phyloP scores from a whole-genome alignment of 2,888 invertebrate genomes.

The Hyposoter dolosus region DNA sequence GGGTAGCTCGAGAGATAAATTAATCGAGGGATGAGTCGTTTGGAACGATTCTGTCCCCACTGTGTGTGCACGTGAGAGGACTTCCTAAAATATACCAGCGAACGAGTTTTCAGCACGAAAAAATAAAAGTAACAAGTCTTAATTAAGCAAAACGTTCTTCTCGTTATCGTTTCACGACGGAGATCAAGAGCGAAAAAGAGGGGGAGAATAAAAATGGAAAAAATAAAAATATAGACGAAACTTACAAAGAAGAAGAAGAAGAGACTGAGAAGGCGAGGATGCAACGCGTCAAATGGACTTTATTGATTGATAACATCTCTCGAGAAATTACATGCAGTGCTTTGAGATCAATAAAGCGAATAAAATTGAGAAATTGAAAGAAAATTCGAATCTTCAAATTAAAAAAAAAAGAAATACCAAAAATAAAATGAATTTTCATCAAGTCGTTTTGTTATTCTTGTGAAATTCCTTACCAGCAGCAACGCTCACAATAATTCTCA shows the following conservation, averaged over 20 bases:
- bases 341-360: neutral
- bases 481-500: conserved; percentile 53
- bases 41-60: conserved; percentile 61
- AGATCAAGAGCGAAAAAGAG: conserved; percentile 32
- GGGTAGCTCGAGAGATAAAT: conserved; percentile 72
- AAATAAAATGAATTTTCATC: neutral
- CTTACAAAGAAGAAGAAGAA: neutral
- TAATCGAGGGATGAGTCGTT: conserved; percentile 70
- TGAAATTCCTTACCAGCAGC: conserved; percentile 60
- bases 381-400: conserved; percentile 14
- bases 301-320: neutral
- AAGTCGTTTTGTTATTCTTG: conserved; percentile 43
- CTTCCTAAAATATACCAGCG: conserved; percentile 80
- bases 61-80: conserved; percentile 52
- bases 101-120: conserved; percentile 78
- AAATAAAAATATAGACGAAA: neutral
- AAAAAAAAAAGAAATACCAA: neutral
- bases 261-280: neutral
- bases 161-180: conserved; percentile 60
- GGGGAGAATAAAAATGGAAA: conserved; percentile 6
- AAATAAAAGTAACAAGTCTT: conserved; percentile 78
- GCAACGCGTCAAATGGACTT: neutral
- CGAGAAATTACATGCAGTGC: neutral
- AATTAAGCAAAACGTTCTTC: conserved; percentile 79
- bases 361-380: neutral